Base-by-base conservation (phyloP, 35 echinoderm and acorn worm genomes). In the Diadema setosum region DNA sequence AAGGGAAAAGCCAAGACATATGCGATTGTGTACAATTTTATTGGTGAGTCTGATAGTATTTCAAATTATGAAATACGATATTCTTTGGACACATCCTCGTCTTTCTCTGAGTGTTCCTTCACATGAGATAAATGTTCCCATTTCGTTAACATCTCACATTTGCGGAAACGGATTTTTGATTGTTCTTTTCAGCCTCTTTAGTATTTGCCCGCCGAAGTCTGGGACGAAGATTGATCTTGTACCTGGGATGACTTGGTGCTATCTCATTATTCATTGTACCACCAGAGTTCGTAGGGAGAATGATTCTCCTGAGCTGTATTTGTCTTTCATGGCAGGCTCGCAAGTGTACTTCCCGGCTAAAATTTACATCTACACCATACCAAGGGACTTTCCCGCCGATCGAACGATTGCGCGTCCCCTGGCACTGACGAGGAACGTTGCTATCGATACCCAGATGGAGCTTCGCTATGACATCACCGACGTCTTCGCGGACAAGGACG, bases 341-440 rank as follows among this genome's bases (percentile, higher is more conserved):
- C 63, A 67, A 67, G 63, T 67, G 63, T 67, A 67, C 63, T 67
- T 67, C 63, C 63, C 63, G 27, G 63, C 63, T 14, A 67, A 67
- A 7, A 26, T 33, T 33, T 67, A 67, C 63, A 67, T 67, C 27
- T 67, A 27, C 16, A 15, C 63, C 5, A 16, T 67, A 33, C 63
- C n/a, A 5, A 34, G 27, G 12, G 63, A 67, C 21, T 67, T 67
- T 11, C 63, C 63, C 1, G 27, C 37, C 27, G 37, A 67, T 34
- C 63, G 63, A 16, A 67, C 63, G 1, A 8, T 67, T 33, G 63
- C 63, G 2, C n/a, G 63, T 26, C 27, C 37, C 1, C 21, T 67
- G 63, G 63, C 63, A 11, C 37, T 67, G 21, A 67, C 63, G 26
- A 26, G 63, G 2, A 8, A 67, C 5, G 27, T 34, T 3, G 63